phyloP scores from a whole-genome alignment of 2,888 invertebrate genomes.

The Dorcus parallelipipedus region DNA sequence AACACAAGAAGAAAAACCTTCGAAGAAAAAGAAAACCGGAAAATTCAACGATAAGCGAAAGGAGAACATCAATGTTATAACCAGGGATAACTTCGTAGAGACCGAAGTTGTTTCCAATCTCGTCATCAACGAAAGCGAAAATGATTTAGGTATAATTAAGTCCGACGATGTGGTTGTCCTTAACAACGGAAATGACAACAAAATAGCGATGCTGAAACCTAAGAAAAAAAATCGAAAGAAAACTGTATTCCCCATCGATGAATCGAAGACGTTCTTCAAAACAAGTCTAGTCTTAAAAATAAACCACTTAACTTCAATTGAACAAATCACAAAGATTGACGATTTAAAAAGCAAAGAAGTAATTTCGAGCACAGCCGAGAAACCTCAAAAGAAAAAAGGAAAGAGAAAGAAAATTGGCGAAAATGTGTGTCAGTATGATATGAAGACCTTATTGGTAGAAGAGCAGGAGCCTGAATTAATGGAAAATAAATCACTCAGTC shows the following conservation, averaged over 20 bases:
- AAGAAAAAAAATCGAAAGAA: background rate
- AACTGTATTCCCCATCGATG: too few relatives aligned
- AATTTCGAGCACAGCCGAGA: background rate
- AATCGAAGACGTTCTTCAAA: too few relatives aligned
- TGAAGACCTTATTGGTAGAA: conserved; percentile 13
- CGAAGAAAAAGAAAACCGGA: conserved; percentile 3
- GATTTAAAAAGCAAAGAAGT: too few relatives aligned
- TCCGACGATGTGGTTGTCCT: too few relatives aligned
- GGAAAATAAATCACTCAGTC: conserved; percentile 30
- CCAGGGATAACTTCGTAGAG: background rate
- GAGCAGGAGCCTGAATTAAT: conserved; percentile 33
- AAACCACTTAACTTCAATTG: too few relatives aligned
- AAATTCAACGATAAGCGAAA: conserved; percentile 14
- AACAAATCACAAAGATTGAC: too few relatives aligned
- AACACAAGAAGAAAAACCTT: conserved; percentile 4
- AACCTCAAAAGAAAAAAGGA: background rate
- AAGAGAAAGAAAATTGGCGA: conserved; percentile 4
- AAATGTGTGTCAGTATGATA: conserved; percentile 1
- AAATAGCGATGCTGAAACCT: conserved; percentile 1
- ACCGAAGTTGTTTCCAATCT: background rate
- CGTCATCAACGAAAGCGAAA: conserved; percentile 6
- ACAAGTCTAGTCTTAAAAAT: too few relatives aligned
- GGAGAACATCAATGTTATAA: conserved; percentile 13
- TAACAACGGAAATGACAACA: background rate
- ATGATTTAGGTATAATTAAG: background rate